Base-by-base conservation (phyloP, 1,140 invertebrate species). In the Drosophila pseudoobscura region DNA sequence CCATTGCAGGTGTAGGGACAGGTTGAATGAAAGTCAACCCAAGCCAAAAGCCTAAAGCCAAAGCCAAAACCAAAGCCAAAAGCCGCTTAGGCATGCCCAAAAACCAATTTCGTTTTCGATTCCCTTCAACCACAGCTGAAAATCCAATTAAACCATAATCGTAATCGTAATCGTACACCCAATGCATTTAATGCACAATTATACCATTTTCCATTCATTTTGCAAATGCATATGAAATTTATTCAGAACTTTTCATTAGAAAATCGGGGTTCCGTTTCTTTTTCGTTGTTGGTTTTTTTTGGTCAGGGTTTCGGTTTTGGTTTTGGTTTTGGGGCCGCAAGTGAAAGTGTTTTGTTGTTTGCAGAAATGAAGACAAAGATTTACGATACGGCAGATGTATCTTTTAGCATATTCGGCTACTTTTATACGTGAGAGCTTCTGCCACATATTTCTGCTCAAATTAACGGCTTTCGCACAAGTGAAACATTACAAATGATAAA, bases 11-110 rank as follows among this genome's bases (percentile, higher is more conserved):
- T 83, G 82, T 87, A 74, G 61, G 35, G 78, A 66, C 83, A 87
- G 74, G 78, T 75, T 87, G 78, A 78, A 82, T 62, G 82, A 85
- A 85, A 85, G 80, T 80, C 66, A 55, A 65, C 43, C 46, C 52
- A 61, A 79, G 3, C 31, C 8, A 62, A 55, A 39, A 39, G 8
- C 3, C 35, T 9, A 9, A 39, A 13, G 11, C 35, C 71, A 4
- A 39, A 13, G 11, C 35, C 35, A 39, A 39, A 31, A 9, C 31
- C 8, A 35, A 35, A 35, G 31, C 31, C 3, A 35, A 39, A 31
- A 55, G 45, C 76, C 64, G 73, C 66, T 73, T 75, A 68, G 71
- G 47, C 71, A 66, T 75, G 64, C 61, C 71, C 58, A 39, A 43
- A 17, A 75, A 58, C 63, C 45, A 50, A 69, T 56, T 44, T 69